Evolutionary conservation across 2,888 invertebrate genomes (phyloP).

Genomic region (Podabrus alpinus): DNA sequence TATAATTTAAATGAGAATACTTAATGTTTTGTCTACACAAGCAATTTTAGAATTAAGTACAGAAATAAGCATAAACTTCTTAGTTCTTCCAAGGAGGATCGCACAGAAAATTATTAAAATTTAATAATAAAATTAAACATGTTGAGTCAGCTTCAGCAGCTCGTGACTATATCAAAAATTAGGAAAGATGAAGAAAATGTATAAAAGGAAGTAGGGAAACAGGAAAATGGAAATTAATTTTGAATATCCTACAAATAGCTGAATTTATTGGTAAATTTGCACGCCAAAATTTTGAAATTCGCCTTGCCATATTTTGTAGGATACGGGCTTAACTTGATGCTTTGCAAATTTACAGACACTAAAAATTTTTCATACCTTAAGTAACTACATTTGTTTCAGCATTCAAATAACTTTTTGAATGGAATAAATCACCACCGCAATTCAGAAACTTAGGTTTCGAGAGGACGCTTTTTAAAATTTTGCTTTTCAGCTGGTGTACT

Average conservation of each 20-base stretch:
- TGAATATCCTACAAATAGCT: neutral
- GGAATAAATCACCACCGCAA: conserved; percentile 22
- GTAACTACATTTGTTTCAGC: conserved; percentile 26
- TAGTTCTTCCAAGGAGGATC: neutral
- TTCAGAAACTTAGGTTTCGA: conserved; percentile 6
- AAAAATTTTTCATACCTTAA: conserved; percentile 19
- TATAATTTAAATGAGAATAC: conserved; percentile 2
- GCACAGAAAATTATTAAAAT: neutral
- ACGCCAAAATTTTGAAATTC: neutral
- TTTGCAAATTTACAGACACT: conserved; percentile 2
- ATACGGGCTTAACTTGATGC: conserved; percentile 1
- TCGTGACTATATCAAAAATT: neutral
- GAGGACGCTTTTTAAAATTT: conserved; percentile 16
- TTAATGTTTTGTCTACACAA: neutral
- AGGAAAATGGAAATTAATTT: neutral
- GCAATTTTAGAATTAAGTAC: neutral
- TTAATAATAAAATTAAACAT: neutral
- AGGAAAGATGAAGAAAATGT: neutral
- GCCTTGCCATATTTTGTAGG: conserved; percentile 13
- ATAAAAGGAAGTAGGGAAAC: neutral
- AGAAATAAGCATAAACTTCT: neutral
- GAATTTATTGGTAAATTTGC: neutral
- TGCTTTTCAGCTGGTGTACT: conserved; percentile 6
- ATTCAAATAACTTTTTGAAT: conserved; percentile 21
- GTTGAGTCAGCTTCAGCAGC: neutral